Conservation (phyloP, 1,140 invertebrate species). For the Delia radicum region DNA sequence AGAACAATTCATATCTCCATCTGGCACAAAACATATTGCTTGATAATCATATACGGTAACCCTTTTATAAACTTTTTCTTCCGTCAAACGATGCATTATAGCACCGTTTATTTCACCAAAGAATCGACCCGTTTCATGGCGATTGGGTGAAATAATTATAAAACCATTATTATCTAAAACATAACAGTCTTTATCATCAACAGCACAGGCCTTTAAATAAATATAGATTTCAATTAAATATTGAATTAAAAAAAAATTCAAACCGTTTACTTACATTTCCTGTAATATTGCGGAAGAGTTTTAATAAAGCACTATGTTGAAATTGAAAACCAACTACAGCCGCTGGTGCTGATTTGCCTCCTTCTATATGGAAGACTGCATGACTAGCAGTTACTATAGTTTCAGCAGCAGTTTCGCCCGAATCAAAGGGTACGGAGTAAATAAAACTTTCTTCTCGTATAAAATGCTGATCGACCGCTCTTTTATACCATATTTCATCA, state of each 20-base stretch:
- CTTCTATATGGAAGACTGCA: conserved; percentile 75
- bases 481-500: conserved; percentile 90
- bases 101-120: conserved; percentile 81
- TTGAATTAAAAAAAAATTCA: not conserved
- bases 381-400: conserved; percentile 83
- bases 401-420: conserved; percentile 60
- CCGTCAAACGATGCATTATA: conserved; percentile 76
- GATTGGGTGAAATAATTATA: conserved; percentile 75
- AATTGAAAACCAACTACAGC: conserved; percentile 93
- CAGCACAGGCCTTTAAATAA: conserved; percentile 66
- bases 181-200: conserved; percentile 76
- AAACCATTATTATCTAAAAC: conserved; percentile 89
- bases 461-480: conserved; percentile 87
- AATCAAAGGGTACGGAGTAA: conserved; percentile 80
- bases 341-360: conserved; percentile 71
- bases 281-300: conserved; percentile 79
- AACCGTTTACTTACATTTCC: conserved; percentile 58
- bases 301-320: conserved; percentile 72
- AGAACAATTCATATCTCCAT: conserved; percentile 63
- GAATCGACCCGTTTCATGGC: conserved; percentile 75
- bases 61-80: conserved; percentile 74
- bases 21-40: conserved; percentile 76
- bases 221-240: not conserved
- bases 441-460: conserved; percentile 80
- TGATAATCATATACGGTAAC: conserved; percentile 86